Evolutionary conservation across 2,113 vertebrate species (phyloP), one percentile per base, ranked within the genome.

Genomic region (Mohoua ochrocephala): DNA sequence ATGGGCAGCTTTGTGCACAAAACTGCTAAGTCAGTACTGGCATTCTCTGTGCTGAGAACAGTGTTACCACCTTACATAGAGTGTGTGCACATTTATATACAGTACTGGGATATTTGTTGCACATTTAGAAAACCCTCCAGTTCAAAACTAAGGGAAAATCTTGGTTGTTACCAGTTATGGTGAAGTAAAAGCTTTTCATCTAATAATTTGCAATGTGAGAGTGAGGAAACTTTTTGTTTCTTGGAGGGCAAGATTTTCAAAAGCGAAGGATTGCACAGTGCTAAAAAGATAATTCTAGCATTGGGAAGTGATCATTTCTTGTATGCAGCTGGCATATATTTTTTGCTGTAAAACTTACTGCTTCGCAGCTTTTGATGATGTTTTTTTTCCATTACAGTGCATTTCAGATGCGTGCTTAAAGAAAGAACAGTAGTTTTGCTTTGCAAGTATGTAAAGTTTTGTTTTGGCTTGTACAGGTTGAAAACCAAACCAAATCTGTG

Each of bases 1-100:
- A 98, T 98, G 98, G 98, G 97, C 97, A 97, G 98, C 97, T 98
- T 98, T 98, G 98, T 98, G 97, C 96, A 61, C 89, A 97, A 95
- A 98, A 98, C 96, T 98, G 98, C 98, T 97, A 98, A 98, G 98
- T 98, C 98, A 98, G 96, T 89, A 64, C 87, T 78, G 87, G 52
- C 65, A 82, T 93, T 94, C 63, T 84, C 59, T 73, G 57, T 4
- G 28, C 75, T 18, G 45, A 49, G 67, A 54, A 24, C 54, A 61
- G 45, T 1, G 0, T 65, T 77, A 31, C 75, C 75, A 64, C 63
- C 68, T 81, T 67, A 26, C 28, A 9, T 0, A 79, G 35, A 73
- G 19, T 27, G 15, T 31, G 9, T 4, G 20, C 42, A 67, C 10
- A 0, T 54, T 80, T 84, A 41, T 74, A 0, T 37, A 53, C 63